phyloP scores from a whole-genome alignment of 35 echinoderm and acorn worm species.

The Anneissia japonica region DNA sequence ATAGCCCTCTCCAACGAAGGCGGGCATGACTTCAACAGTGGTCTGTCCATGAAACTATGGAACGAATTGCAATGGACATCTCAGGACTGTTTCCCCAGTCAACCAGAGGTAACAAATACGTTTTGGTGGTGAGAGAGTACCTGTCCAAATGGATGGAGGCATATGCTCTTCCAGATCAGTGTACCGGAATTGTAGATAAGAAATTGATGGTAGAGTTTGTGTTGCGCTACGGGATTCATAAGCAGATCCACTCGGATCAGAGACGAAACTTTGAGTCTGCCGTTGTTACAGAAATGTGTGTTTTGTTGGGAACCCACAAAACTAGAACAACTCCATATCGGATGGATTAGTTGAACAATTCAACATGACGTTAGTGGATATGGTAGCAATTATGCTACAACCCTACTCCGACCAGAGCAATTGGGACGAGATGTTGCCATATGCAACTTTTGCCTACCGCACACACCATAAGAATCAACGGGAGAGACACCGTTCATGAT shows the following conservation, averaged over 20 bases:
- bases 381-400: background rate
- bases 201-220: slow-evolving; percentile 17
- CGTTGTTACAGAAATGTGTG: slow-evolving; percentile 14
- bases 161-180: slow-evolving; percentile 24
- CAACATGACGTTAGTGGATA: background rate
- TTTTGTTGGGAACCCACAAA: slow-evolving; percentile 5
- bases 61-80: slow-evolving; percentile 64
- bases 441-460: background rate
- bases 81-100: slow-evolving; percentile 45
- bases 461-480: background rate
- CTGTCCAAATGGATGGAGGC: slow-evolving; percentile 52
- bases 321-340: slow-evolving; percentile 38
- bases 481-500: background rate
- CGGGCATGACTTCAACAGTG: slow-evolving; percentile 27
- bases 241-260: slow-evolving; percentile 31
- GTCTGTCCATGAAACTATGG: slow-evolving; percentile 28
- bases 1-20: background rate
- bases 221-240: slow-evolving; percentile 3
- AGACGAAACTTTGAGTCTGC: slow-evolving; percentile 27
- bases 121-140: slow-evolving; percentile 28
- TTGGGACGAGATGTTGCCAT: background rate
- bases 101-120: slow-evolving; percentile 31
- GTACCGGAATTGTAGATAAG: slow-evolving; percentile 3
- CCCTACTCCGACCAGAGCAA: too few relatives aligned
- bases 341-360: background rate